These are phyloP conservation scores for Thymelicus lineola DNA, from an alignment of 2,888 invertebrate genomes.

Conservation along the genomic window DNA sequence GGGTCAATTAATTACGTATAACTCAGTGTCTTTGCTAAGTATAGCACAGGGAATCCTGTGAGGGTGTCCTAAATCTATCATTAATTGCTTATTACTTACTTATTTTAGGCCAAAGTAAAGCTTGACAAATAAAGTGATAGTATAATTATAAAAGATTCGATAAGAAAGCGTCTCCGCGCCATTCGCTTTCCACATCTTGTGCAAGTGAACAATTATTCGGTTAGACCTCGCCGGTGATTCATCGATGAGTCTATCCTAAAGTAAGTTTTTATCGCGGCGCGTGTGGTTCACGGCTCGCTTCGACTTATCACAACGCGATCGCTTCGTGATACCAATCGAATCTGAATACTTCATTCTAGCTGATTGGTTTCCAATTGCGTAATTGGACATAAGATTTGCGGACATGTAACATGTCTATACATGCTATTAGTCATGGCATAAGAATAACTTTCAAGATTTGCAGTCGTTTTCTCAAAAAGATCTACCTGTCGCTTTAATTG, in stretches of 20 bases:
- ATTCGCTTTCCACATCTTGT: slow-evolving; percentile 71
- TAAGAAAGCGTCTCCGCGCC: slow-evolving; percentile 54
- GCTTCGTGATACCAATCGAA: slow-evolving; percentile 42
- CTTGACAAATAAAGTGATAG: neutral
- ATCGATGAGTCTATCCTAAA: slow-evolving; percentile 83
- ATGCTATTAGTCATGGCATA: neutral
- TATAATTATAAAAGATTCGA: slow-evolving; percentile 4
- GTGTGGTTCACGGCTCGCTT: slow-evolving; percentile 45
- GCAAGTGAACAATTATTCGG: slow-evolving; percentile 77
- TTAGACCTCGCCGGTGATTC: slow-evolving; percentile 74
- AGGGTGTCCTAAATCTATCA: too few relatives aligned
- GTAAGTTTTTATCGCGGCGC: slow-evolving; percentile 76
- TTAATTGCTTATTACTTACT: too few relatives aligned
- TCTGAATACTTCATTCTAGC: neutral
- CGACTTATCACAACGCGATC: slow-evolving; percentile 35
- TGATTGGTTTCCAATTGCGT: slow-evolving; percentile 40
- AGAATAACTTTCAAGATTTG: neutral
- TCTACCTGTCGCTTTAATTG: slow-evolving; percentile 26
- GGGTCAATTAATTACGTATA: too few relatives aligned
- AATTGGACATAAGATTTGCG: slow-evolving; percentile 33
- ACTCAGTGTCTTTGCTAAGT: too few relatives aligned
- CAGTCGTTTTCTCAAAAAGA: too few relatives aligned
- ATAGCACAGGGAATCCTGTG: too few relatives aligned
- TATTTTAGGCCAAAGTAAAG: neutral
- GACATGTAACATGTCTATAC: neutral